Base-by-base conservation (phyloP, 2,797 vertebrate genomes). In the Odontamblyopus rebecca region DNA sequence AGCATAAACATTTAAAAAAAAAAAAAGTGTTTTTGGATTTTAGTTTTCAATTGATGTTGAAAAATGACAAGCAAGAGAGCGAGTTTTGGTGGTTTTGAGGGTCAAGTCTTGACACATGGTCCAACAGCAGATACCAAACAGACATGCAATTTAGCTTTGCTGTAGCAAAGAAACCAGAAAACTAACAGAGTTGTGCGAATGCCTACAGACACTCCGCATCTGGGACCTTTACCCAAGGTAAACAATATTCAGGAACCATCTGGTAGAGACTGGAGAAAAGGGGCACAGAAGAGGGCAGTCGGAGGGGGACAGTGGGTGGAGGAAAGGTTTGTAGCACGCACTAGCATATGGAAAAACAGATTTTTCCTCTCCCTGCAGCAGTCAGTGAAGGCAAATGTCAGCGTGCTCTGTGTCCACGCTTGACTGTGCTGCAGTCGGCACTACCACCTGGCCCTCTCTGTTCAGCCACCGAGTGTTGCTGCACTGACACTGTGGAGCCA, bases 291-390 rank as follows among this genome's bases (percentile, higher is more conserved):
- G 76, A 82, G 73, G 89, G 85, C 70, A 68, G 78, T 72, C 61
- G 92, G 89, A 92, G 93, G 93, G 77, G 77, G 38, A 73, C 75
- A 82, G 92, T 90, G 88, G 95, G 94, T 94, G 94, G 92, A 88
- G 88, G 84, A 76, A 77, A 88, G 88, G 85, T 86, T 95, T 94
- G 94, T 93, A 94, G 95, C 90, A 94, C 95, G 93, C 94, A 94
- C 91, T 96, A 98, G 94, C 98, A 99, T 98, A 99, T 98, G 97
- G 98, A 97, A 97, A 98, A 96, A 93, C 98, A 99, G 97, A 97
- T 97, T 98, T 97, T 95, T 96, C 92, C 95, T 96, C 95, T 95
- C 97, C 96, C 96, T 94, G 94, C 93, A 97, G 97, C 96, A 93
- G 94, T 95, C 88, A 89, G 94, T 86, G 88, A 95, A 94, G 94